Conservation (phyloP, 2,797 vertebrate genomes). For the Typhlichthys eigenmanni region DNA sequence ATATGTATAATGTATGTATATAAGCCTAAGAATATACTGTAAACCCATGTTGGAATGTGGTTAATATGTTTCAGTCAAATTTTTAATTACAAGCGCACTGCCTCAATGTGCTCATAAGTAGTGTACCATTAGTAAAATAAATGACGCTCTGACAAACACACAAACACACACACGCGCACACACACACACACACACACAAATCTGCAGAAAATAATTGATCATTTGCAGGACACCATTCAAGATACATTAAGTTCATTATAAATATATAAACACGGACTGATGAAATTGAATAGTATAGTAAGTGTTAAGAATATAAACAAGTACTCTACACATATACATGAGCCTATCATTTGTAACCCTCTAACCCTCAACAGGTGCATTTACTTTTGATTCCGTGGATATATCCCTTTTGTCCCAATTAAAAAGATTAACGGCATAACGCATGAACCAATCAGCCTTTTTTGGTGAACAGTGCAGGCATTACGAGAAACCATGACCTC, state of each 20-base stretch:
- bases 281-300: neutral
- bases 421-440: too few species aligned
- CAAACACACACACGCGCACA: neutral
- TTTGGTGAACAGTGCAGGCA: too few species aligned
- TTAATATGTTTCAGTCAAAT: constrained; percentile 23
- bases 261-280: too few species aligned
- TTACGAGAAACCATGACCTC: too few species aligned
- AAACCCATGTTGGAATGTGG: constrained; percentile 11
- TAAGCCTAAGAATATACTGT: too few species aligned
- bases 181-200: constrained; percentile 12
- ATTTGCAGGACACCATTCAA: too few species aligned
- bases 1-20: neutral
- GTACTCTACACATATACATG: too few species aligned
- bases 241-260: too few species aligned
- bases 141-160: neutral
- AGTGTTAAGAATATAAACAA: constrained; percentile 21
- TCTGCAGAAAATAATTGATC: constrained; percentile 12
- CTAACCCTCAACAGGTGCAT: constrained; percentile 12
- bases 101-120: neutral
- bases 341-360: too few species aligned
- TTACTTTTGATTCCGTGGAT: constrained; percentile 23
- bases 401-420: neutral
- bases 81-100: constrained; percentile 1
- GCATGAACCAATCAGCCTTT: too few species aligned
- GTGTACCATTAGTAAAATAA: neutral